Conservation (phyloP, 2,797 vertebrate species). For the Schizopygopsis pylzovi region DNA sequence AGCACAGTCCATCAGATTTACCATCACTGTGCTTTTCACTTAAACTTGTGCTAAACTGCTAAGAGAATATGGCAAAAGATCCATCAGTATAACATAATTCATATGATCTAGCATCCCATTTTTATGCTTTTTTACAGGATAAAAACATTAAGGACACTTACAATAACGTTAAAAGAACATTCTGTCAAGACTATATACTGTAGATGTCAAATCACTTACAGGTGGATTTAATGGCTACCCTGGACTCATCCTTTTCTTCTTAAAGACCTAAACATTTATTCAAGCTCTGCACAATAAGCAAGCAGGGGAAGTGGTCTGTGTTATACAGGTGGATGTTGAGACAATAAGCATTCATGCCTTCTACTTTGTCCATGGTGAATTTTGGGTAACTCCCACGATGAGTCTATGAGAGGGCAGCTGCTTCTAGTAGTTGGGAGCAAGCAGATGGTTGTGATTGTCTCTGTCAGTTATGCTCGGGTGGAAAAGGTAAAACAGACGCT, state of each 20-base stretch:
- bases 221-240: background rate
- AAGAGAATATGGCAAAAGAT: background rate
- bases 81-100: background rate
- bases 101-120: background rate
- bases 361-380: background rate
- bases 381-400: slow-evolving; percentile 20
- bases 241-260: slow-evolving; percentile 1
- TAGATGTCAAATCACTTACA: background rate
- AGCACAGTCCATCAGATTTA: background rate
- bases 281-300: background rate
- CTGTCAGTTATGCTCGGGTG: slow-evolving; percentile 34
- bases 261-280: slow-evolving; percentile 13
- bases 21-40: background rate
- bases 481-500: slow-evolving; percentile 16
- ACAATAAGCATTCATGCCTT: background rate
- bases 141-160: background rate
- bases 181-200: too few relatives aligned
- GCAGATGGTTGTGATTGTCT: slow-evolving; percentile 31
- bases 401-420: slow-evolving; percentile 18
- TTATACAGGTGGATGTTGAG: background rate
- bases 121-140: background rate
- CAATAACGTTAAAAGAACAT: background rate
- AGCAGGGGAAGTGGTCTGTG: background rate
- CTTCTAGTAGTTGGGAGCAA: slow-evolving; percentile 19
- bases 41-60: background rate